Evolutionary conservation across 1,140 invertebrate species (phyloP).

Genomic region (Drosophila equinoxialis): DNA sequence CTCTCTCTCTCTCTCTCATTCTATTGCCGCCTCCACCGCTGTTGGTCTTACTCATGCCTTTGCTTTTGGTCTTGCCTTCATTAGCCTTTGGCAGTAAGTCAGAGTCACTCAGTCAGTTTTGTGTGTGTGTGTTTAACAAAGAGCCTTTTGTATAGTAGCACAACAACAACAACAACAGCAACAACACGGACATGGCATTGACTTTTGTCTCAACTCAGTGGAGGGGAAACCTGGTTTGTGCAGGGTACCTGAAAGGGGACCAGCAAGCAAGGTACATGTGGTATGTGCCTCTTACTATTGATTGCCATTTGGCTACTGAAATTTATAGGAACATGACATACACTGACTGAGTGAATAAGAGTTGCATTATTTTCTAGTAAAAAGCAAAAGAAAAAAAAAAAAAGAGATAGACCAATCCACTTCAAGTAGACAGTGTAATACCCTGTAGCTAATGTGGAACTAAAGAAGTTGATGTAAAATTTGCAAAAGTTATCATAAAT

Average conservation of each 20-base stretch:
- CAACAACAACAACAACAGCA: constrained; percentile 8
- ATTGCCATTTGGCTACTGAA: constrained; percentile 41
- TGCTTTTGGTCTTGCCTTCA: constrained; percentile 56
- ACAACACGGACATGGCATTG: constrained; percentile 62
- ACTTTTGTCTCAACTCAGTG: constrained; percentile 58
- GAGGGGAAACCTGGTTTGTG: constrained; percentile 25
- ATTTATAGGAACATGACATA: constrained; percentile 12
- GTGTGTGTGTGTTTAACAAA: constrained; percentile 59
- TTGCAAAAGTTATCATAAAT: too few species aligned
- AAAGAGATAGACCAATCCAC: neutral
- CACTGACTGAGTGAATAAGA: neutral
- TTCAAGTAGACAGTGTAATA: neutral
- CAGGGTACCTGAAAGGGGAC: too few species aligned
- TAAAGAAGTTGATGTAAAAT: neutral
- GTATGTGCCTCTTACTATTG: constrained; percentile 34
- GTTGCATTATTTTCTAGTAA: neutral
- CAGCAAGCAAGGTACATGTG: neutral
- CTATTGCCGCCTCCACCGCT: neutral
- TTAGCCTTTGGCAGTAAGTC: constrained; percentile 78
- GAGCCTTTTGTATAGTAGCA: constrained; percentile 50
- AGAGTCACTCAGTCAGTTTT: constrained; percentile 54
- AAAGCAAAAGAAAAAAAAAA: neutral
- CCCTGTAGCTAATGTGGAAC: neutral
- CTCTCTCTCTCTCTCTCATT: constrained; percentile 17
- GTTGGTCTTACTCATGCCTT: constrained; percentile 10